Conservation (phyloP, 2,797 vertebrate species). For the Microcaecilia unicolor region DNA sequence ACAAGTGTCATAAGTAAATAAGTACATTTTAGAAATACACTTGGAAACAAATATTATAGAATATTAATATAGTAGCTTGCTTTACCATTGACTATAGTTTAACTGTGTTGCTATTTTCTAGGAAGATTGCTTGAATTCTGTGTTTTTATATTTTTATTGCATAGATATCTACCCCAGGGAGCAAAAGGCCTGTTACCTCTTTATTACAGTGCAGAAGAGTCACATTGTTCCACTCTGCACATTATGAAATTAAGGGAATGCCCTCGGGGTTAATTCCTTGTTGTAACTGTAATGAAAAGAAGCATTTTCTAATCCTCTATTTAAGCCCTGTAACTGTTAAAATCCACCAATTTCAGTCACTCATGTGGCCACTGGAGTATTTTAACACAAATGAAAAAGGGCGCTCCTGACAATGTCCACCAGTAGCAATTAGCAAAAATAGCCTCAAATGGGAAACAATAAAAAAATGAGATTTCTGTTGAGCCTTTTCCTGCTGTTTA, state of each 20-base stretch:
- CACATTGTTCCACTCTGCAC: constrained; percentile 65
- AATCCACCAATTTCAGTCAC: constrained; percentile 56
- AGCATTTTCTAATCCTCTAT: constrained; percentile 60
- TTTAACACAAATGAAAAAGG: constrained; percentile 45
- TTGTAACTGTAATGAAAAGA: constrained; percentile 71
- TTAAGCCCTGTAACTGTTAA: constrained; percentile 68
- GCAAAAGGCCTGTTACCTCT: constrained; percentile 60
- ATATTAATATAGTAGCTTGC: too few relatives aligned
- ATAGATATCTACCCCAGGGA: constrained; percentile 54
- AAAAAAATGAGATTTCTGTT: constrained; percentile 50
- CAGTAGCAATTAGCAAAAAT: constrained; percentile 57
- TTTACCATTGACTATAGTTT: too few relatives aligned
- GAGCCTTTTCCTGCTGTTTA: constrained; percentile 54
- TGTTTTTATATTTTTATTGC: constrained; percentile 42
- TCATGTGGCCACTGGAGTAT: constrained; percentile 53
- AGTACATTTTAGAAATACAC: too few relatives aligned
- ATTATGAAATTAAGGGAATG: constrained; percentile 71
- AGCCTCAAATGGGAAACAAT: constrained; percentile 52
- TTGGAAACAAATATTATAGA: too few relatives aligned
- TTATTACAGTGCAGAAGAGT: constrained; percentile 57
- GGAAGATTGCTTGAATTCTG: constrained; percentile 40
- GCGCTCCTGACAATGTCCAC: constrained; percentile 54
- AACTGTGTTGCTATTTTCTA: too few relatives aligned
- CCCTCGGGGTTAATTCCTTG: constrained; percentile 67
- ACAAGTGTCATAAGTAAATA: too few relatives aligned